These are phyloP conservation scores for Candidula unifasciata DNA, from an alignment of 2,888 invertebrate genomes.

Conservation along the genomic window DNA sequence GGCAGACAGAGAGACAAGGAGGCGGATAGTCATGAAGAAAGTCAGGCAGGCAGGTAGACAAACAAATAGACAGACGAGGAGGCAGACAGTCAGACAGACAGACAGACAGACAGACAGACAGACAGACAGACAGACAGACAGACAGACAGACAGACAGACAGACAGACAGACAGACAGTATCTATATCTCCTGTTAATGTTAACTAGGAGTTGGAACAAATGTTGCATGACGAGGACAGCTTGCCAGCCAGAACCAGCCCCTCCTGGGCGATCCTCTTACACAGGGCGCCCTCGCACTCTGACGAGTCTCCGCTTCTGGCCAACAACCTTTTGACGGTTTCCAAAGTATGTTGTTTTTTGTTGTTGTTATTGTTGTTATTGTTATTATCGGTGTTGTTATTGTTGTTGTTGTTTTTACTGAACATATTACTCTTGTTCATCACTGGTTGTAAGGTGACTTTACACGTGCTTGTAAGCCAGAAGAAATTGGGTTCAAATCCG, in stretches of 20 bases:
- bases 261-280: constrained; percentile 64
- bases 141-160: background rate
- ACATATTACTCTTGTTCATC: no score
- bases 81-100: background rate
- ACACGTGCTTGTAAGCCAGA: no score
- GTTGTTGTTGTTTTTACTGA: no score
- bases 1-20: background rate
- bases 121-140: background rate
- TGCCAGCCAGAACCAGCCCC: constrained; percentile 55
- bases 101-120: background rate
- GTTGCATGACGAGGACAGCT: background rate
- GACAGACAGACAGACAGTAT: background rate
- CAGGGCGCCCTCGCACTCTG: constrained; percentile 65
- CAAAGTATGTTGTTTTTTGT: constrained; percentile 57
- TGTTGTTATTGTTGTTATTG: no score
- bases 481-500: no score
- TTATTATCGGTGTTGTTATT: no score
- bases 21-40: background rate
- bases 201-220: constrained; percentile 14
- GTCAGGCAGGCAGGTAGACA: background rate
- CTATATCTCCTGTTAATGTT: background rate
- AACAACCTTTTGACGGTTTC: constrained; percentile 64
- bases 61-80: background rate
- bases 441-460: no score
- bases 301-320: constrained; percentile 67